Evolutionary conservation across 2,888 invertebrate genomes (phyloP).

Genomic region (Tetranychus truncatus): DNA sequence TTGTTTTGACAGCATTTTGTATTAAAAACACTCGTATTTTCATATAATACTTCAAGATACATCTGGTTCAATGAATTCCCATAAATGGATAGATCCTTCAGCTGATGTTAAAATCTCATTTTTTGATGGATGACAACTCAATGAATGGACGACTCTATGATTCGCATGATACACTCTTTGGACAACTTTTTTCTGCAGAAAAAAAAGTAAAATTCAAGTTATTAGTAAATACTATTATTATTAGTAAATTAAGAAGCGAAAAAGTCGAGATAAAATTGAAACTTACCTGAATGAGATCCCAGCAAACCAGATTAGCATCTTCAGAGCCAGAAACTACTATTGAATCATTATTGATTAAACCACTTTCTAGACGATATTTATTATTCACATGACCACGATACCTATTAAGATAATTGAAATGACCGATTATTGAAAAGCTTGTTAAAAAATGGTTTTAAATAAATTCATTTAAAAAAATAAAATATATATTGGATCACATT

Average conservation of each 20-base stretch:
- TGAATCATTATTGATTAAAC: slow-evolving; percentile 61
- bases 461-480: background rate
- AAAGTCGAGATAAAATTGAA: background rate
- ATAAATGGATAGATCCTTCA: slow-evolving; percentile 50
- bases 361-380: slow-evolving; percentile 70
- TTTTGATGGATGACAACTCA: slow-evolving; percentile 60
- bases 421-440: background rate
- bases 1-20: too few species aligned
- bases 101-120: slow-evolving; percentile 52
- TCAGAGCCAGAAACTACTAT: slow-evolving; percentile 75
- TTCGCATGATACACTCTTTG: slow-evolving; percentile 34
- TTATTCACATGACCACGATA: slow-evolving; percentile 64
- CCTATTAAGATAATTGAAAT: slow-evolving; percentile 33
- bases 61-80: slow-evolving; percentile 36
- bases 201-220: slow-evolving; percentile 8
- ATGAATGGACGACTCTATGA: slow-evolving; percentile 51
- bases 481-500: background rate
- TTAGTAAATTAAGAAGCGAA: slow-evolving; percentile 5
- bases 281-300: slow-evolving; percentile 59
- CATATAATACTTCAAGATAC: background rate
- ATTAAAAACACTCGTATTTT: too few species aligned
- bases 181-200: slow-evolving; percentile 39
- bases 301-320: slow-evolving; percentile 63
- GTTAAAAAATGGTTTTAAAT: background rate
- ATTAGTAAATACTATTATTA: slow-evolving; percentile 12